Percentiles rank a stretch among this genome's conserved stretches.
Evolutionary conservation across 2,797 vertebrate species (phyloP).

Genomic region (Taeniopygia guttata): DNA sequence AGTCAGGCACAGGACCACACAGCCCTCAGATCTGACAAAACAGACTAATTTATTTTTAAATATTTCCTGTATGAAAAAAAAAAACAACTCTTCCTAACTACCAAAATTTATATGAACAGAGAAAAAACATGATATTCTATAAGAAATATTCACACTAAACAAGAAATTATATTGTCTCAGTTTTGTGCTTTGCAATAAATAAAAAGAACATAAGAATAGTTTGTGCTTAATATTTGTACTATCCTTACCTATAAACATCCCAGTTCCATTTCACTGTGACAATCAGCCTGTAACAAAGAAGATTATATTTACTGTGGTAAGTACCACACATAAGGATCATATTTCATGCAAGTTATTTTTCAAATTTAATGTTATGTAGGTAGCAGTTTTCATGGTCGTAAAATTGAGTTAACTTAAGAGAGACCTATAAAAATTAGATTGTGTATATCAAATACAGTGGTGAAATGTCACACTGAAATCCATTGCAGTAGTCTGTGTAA

Average conservation of each 20-base stretch:
- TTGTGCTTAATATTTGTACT: neutral
- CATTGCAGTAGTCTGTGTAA: neutral
- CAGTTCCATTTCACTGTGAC: conserved; percentile 1
- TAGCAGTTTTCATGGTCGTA: conserved; percentile 8
- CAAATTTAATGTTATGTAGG: conserved; percentile 32
- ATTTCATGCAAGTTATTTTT: conserved; percentile 51
- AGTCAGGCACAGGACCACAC: neutral
- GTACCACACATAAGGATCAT: neutral
- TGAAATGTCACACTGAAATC: conserved; percentile 26
- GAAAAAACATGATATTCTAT: neutral
- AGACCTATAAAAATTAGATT: conserved; percentile 39
- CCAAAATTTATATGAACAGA: neutral
- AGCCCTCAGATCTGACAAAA: neutral
- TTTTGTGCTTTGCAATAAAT: neutral
- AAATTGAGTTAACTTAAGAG: conserved; percentile 48
- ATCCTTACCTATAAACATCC: conserved; percentile 1
- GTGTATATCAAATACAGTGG: conserved; percentile 11
- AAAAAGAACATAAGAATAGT: neutral
- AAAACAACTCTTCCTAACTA: neutral
- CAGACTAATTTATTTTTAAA: neutral
- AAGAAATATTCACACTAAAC: neutral
- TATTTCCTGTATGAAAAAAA: neutral
- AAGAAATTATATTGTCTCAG: neutral
- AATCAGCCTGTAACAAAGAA: conserved; percentile 25
- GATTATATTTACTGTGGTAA: conserved; percentile 24